A percentile compares a stretch with the other conserved stretches of the same genome.
phyloP scores from a whole-genome alignment of 1,140 invertebrate genomes.

The Calephelis virginiensis region DNA sequence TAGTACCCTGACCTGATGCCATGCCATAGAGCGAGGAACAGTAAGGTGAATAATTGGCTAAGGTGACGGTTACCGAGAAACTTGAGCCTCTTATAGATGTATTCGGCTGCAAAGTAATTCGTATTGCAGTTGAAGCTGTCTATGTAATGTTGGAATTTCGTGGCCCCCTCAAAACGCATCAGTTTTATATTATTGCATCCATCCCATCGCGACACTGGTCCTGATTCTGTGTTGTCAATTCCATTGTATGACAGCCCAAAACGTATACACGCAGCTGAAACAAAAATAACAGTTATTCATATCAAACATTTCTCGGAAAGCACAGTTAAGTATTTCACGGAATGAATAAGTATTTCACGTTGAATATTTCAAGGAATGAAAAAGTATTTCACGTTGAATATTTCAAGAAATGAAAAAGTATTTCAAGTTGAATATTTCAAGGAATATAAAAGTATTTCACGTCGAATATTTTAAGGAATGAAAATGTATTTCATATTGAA shows the following conservation, averaged over 20 bases:
- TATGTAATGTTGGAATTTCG: slow-evolving; percentile 91
- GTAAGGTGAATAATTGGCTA: slow-evolving; percentile 89
- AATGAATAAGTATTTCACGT: too few relatives aligned
- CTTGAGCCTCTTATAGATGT: slow-evolving; percentile 94
- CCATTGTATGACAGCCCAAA: slow-evolving; percentile 92
- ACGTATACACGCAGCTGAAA: slow-evolving; percentile 78
- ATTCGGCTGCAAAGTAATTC: slow-evolving; percentile 94
- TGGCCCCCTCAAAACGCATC: slow-evolving; percentile 86
- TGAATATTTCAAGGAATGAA: too few relatives aligned
- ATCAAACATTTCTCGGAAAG: too few relatives aligned
- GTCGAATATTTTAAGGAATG: too few relatives aligned
- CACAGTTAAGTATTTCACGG: too few relatives aligned
- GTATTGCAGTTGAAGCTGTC: slow-evolving; percentile 96
- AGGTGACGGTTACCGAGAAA: slow-evolving; percentile 92
- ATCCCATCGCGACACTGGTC: slow-evolving; percentile 84
- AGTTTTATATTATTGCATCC: slow-evolving; percentile 93
- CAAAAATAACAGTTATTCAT: slow-evolving; percentile 1
- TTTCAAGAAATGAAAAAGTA: too few relatives aligned
- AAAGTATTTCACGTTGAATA: too few relatives aligned
- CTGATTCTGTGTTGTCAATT: slow-evolving; percentile 74
- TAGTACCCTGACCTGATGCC: slow-evolving; percentile 95
- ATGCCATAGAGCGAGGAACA: slow-evolving; percentile 96
- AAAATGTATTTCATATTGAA: too few relatives aligned
- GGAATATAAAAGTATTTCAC: too few relatives aligned
- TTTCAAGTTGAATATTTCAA: too few relatives aligned